These are phyloP conservation scores for Parnassius apollo DNA, from an alignment of 2,888 invertebrate species.

Conservation along the genomic window DNA sequence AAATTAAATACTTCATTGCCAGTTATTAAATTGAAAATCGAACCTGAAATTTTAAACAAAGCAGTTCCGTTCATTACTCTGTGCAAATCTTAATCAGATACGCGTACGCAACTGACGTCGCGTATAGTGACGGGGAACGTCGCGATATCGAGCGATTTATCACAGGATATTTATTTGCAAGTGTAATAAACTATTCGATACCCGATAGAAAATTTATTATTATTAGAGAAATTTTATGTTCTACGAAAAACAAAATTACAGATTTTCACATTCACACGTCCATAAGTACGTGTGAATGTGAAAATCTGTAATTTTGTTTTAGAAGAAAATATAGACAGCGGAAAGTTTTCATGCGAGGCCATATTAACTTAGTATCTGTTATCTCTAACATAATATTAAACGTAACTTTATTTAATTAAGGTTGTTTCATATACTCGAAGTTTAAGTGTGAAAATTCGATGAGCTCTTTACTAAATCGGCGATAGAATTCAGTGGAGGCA, in stretches of 20 bases:
- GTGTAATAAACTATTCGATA: slow-evolving; percentile 51
- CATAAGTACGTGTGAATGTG: no score
- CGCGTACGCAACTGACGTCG: slow-evolving; percentile 46
- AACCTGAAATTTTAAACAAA: no score
- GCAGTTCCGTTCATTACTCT: slow-evolving; percentile 25
- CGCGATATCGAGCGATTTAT: slow-evolving; percentile 62
- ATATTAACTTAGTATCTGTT: slow-evolving; percentile 1
- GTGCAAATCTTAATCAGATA: slow-evolving; percentile 40
- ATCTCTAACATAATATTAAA: no score
- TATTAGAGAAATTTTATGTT: slow-evolving; percentile 31
- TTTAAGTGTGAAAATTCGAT: no score
- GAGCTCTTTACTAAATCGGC: no score
- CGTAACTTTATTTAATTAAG: no score
- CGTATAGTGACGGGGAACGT: slow-evolving; percentile 42
- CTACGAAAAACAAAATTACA: slow-evolving; percentile 20
- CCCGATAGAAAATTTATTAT: slow-evolving; percentile 33
- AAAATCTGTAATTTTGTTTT: neutral
- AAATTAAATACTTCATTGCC: no score
- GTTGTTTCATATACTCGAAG: no score
- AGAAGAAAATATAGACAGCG: slow-evolving; percentile 4
- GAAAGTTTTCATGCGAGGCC: neutral
- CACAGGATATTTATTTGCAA: slow-evolving; percentile 67
- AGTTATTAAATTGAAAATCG: no score
- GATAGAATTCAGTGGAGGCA: no score
- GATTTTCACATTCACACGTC: slow-evolving; percentile 15